phyloP scores from a whole-genome alignment of 2,888 invertebrate species.

The Sabellastarte sp. region DNA sequence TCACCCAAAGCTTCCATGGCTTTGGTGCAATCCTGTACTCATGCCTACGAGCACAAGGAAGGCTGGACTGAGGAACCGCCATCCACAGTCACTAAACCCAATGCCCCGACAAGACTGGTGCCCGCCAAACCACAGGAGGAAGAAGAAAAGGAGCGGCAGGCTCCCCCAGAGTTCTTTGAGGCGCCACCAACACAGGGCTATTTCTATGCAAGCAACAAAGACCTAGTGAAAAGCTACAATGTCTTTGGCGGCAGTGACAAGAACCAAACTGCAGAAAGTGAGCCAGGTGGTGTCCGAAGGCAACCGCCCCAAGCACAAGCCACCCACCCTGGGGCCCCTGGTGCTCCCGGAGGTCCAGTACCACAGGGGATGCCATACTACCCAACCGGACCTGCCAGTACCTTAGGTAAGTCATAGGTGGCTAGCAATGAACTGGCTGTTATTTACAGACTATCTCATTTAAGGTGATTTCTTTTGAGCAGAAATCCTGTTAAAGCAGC shows the following conservation, averaged over 20 bases:
- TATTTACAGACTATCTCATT: too few species aligned
- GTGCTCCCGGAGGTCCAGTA: not conserved
- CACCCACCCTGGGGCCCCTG: not conserved
- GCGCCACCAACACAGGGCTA: conserved; percentile 46
- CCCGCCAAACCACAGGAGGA: conserved; percentile 32
- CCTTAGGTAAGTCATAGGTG: not conserved
- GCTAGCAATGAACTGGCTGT: too few species aligned
- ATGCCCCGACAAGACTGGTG: conserved; percentile 12
- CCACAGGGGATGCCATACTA: not conserved
- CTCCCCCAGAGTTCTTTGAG: conserved; percentile 45
- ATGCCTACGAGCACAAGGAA: conserved; percentile 73
- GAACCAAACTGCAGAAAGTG: too few species aligned
- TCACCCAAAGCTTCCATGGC: conserved; percentile 96
- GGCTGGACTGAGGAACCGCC: conserved; percentile 26
- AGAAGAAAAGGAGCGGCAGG: too few species aligned
- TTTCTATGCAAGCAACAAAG: conserved; percentile 40
- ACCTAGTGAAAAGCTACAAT: conserved; percentile 45
- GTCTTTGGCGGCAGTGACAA: conserved; percentile 36
- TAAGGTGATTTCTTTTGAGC: too few species aligned
- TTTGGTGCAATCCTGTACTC: conserved; percentile 93
- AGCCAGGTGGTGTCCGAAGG: not conserved
- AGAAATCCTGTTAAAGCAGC: too few species aligned
- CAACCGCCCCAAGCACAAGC: not conserved
- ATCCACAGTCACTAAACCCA: conserved; percentile 12
- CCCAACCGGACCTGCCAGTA: not conserved